Conservation (phyloP, 1,140 invertebrate genomes). For the Drosophila elegans region DNA sequence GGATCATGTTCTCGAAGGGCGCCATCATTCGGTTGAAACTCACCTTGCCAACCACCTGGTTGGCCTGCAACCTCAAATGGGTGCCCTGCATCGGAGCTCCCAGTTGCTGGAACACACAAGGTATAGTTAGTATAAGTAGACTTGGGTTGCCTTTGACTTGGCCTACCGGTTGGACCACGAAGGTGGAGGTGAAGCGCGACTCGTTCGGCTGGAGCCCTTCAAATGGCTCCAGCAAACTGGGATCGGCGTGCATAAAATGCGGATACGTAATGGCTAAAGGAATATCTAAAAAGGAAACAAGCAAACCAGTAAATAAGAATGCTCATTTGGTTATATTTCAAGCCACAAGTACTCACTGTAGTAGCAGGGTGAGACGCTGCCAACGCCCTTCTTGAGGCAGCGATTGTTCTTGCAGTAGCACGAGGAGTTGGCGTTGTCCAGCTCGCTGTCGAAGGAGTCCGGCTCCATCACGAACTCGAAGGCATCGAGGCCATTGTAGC, state of each 20-base stretch:
- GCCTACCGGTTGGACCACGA: constrained; percentile 86
- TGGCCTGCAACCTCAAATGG: constrained; percentile 88
- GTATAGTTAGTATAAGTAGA: too few species aligned
- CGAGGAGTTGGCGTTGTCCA: constrained; percentile 57
- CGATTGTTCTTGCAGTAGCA: constrained; percentile 87
- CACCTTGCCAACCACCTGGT: constrained; percentile 87
- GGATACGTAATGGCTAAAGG: constrained; percentile 91
- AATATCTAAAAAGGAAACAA: constrained; percentile 85
- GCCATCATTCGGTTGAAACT: constrained; percentile 86
- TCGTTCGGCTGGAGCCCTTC: constrained; percentile 88
- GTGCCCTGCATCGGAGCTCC: constrained; percentile 87
- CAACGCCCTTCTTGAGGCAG: constrained; percentile 88
- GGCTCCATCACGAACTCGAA: constrained; percentile 85
- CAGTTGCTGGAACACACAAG: constrained; percentile 84
- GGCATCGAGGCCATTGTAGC: constrained; percentile 61
- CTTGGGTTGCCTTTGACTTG: not conserved
- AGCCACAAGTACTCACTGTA: constrained; percentile 86
- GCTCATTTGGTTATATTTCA: too few species aligned
- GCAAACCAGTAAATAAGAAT: not conserved
- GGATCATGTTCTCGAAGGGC: constrained; percentile 87
- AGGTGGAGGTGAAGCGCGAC: constrained; percentile 85
- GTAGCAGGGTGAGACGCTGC: constrained; percentile 90
- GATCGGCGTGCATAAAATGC: constrained; percentile 91
- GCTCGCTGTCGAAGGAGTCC: constrained; percentile 86
- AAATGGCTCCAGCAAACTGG: constrained; percentile 87